Conservation (phyloP, 2,113 vertebrate genomes). For the cattle (Bos taurus) region ARS-UCD2.0 NC_037334.1:13300001-13300500, state of each 20-base stretch:
- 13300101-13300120: not conserved
- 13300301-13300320: not conserved
- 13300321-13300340: not conserved
- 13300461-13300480: not conserved
- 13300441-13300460: not conserved
- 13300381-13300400: not conserved
- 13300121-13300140: not conserved
- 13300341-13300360: not conserved
- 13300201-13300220: not conserved
- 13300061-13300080: not conserved
- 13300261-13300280: not conserved
- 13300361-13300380: not conserved
- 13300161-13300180: not conserved
- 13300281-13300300: not conserved
- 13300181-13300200: not conserved
- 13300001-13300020: not conserved
- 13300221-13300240: not conserved
- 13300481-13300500: fast-evolving
- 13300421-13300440: not conserved
- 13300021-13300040: not conserved
- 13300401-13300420: not conserved
- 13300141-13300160: not conserved
- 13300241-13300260: not conserved
- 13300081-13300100: not conserved
- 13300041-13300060: not conserved